Evolutionary conservation across 2,113 vertebrate genomes (phyloP).

Genomic region (Pristiophorus japonicus): DNA sequence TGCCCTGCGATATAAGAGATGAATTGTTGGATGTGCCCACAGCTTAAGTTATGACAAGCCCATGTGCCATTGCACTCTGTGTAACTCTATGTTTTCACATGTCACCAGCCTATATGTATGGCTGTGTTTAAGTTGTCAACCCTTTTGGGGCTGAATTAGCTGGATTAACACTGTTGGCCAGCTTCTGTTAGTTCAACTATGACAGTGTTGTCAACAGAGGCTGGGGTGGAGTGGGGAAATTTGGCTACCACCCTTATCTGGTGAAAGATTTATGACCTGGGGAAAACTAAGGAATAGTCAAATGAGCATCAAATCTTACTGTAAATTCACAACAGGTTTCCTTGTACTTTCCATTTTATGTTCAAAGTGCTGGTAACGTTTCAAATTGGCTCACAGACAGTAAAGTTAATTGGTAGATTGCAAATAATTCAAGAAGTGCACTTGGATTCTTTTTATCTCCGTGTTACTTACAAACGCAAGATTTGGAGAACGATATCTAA

Average conservation of each 20-base stretch:
- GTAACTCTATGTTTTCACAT: neutral
- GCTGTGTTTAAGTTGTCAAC: neutral
- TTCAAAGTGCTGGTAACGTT: neutral
- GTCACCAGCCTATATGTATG: neutral
- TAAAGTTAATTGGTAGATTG: neutral
- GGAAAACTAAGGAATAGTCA: neutral
- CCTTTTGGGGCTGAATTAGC: neutral
- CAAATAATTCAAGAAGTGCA: neutral
- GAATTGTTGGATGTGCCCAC: neutral
- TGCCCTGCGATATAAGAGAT: neutral
- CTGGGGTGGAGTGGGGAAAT: neutral
- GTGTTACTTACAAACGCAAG: neutral
- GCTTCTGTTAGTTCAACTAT: neutral
- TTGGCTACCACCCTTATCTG: neutral
- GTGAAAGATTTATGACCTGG: neutral
- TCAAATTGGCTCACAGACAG: neutral
- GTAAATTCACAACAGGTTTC: neutral
- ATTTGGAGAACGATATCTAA: neutral
- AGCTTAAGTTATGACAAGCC: neutral
- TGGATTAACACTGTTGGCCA: neutral
- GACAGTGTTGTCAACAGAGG: neutral
- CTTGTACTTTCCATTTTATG: too few relatives aligned
- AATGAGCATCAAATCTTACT: neutral
- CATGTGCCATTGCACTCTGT: neutral
- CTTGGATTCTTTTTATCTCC: neutral